phyloP scores from a whole-genome alignment of 30 jellyfish, hydroid and myxozoan species.

The Mastigias papua region DNA sequence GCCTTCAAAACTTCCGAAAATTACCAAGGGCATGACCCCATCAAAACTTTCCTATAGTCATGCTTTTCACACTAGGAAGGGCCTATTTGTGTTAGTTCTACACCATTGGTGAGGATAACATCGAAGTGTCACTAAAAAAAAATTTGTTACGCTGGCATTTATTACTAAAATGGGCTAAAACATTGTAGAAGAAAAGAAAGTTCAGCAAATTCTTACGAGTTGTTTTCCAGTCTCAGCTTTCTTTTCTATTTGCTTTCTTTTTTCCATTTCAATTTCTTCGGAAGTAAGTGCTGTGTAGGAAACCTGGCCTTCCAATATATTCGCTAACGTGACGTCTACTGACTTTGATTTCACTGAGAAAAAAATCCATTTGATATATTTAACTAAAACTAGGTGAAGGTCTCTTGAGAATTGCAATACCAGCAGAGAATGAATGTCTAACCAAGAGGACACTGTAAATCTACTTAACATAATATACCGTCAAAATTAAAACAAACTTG shows the following conservation, averaged over 20 bases:
- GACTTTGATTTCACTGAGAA: slow-evolving; percentile 77
- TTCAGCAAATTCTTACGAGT: neutral
- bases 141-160: too few relatives aligned
- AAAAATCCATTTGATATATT: neutral
- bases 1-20: too few relatives aligned
- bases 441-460: too few relatives aligned
- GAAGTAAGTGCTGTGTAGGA: slow-evolving; percentile 72
- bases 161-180: too few relatives aligned
- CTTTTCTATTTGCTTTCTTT: slow-evolving; percentile 17
- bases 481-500: too few relatives aligned
- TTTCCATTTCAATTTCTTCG: slow-evolving; percentile 64
- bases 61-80: too few relatives aligned
- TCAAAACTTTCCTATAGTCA: too few relatives aligned
- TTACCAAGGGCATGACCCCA: too few relatives aligned
- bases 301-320: slow-evolving; percentile 85
- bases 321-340: slow-evolving; percentile 80
- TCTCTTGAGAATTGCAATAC: neutral
- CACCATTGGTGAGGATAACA: too few relatives aligned
- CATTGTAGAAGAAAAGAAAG: neutral
- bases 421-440: neutral
- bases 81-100: too few relatives aligned
- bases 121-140: too few relatives aligned
- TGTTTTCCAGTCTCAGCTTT: neutral
- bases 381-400: neutral
- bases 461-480: too few relatives aligned